Evolutionary conservation across 1,140 invertebrate genomes (phyloP).

Genomic region (Drosophila gunungcola): DNA sequence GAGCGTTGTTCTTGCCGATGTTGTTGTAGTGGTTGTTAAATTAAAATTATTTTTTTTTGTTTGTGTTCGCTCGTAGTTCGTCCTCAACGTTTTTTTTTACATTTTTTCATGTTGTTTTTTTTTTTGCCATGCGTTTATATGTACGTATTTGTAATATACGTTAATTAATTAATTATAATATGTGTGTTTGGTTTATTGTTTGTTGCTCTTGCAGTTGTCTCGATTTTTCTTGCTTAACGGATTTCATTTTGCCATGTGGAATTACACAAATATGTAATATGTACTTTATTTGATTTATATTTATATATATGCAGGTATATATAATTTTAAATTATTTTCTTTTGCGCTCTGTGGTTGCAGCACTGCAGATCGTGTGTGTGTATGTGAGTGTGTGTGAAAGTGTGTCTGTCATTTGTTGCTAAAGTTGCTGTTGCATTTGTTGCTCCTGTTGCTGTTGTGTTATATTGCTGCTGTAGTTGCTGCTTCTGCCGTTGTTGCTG

Average conservation of each 20-base stretch:
- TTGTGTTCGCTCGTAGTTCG: conserved; percentile 60
- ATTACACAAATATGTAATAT: conserved; percentile 42
- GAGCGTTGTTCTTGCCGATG: conserved; percentile 28
- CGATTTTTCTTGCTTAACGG: conserved; percentile 58
- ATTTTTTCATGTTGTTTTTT: conserved; percentile 8
- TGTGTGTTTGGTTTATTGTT: conserved; percentile 66
- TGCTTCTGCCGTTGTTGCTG: conserved; percentile 40
- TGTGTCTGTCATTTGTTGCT: conserved; percentile 48
- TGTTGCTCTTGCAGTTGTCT: conserved; percentile 52
- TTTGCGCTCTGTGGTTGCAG: conserved; percentile 67
- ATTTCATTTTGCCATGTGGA: conserved; percentile 55
- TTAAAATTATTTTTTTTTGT: conserved; percentile 79
- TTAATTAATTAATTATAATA: conserved; percentile 76
- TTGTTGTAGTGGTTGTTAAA: conserved; percentile 69
- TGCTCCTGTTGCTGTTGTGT: conserved; percentile 50
- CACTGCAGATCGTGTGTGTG: conserved; percentile 43
- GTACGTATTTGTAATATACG: conserved; percentile 49
- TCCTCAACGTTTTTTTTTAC: conserved; percentile 20
- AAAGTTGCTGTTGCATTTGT: conserved; percentile 51
- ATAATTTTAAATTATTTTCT: conserved; percentile 54
- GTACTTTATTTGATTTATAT: conserved; percentile 51
- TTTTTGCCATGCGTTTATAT: conserved; percentile 35
- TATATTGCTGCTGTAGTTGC: conserved; percentile 61
- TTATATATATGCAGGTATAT: conserved; percentile 39
- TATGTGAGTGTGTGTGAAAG: conserved; percentile 20